Base-by-base conservation (phyloP, 2,113 vertebrate genomes). In the Semnornis frantzii region DNA sequence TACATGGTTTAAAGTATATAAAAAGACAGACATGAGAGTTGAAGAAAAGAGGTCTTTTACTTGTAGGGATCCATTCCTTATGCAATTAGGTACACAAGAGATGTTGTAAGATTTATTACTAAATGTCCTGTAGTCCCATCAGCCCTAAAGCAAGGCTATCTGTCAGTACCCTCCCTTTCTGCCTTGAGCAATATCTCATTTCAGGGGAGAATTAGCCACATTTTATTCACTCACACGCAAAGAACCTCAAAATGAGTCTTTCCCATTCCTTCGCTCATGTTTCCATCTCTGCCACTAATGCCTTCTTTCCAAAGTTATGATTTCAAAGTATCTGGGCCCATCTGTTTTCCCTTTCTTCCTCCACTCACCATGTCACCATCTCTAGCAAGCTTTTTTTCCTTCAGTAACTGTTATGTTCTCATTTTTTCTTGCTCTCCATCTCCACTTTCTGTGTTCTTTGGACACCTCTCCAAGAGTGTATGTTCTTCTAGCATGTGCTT, bases 391-490 rank as follows among this genome's bases (percentile, higher is more conserved):
- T 85, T 93, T 58, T 78, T 21, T 65, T 90, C 23, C 58, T 44
- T 72, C 33, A 44, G 34, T 59, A 88, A 81, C 62, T 78, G 50
- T 6, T 83, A 27, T 1, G 4, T 81, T 90, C 65, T 90, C 44
- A 23, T 25, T 58, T 55, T 21, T 83, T 54, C 42, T 54, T 69
- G 11, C 33, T 92, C 69, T 57, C 46, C 62, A 86, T 48, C 42
- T 94, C 9, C 9, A 44, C 33, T 72, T 87, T 65, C 50, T 87
- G 69, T 83, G 18, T 83, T 91, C 54, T 88, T 91, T 94, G 79
- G 87, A 92, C 37, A 65, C 9, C 27, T 69, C 63, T 85, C 44
- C 52, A 57, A n/a, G 28, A 85, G 8, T 4, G 2, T 66, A 92
- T 17, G 0, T 77, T 44, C 33, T 85, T 85, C 48, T 87, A 75